Percentiles rank a stretch among this genome's conserved stretches.
Conservation (phyloP, 1,140 invertebrate genomes). For the Neodiprion fabricii region DNA sequence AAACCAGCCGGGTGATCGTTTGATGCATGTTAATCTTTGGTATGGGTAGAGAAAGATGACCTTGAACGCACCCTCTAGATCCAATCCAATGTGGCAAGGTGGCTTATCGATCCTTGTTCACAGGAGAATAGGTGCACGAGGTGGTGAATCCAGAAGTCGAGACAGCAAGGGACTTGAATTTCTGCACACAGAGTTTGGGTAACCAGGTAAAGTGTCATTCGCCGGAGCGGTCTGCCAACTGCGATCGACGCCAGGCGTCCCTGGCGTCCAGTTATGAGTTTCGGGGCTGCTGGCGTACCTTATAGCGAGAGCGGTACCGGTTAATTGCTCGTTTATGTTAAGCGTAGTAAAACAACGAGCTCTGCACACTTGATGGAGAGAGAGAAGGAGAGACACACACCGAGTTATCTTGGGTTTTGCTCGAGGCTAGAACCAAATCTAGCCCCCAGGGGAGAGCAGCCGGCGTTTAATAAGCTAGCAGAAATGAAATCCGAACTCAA, state of each 20-base stretch:
- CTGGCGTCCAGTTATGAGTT: constrained; percentile 32
- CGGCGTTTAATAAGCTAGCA: no score
- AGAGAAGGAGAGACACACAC: no score
- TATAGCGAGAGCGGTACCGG: not conserved
- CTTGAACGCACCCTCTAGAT: not conserved
- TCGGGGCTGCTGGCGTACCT: constrained; percentile 15
- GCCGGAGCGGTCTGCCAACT: constrained; percentile 30
- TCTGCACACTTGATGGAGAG: not conserved
- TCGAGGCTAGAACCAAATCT: not conserved
- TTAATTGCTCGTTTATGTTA: not conserved
- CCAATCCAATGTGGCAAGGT: not conserved
- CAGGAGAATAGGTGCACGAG: not conserved
- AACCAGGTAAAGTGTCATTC: constrained; percentile 44
- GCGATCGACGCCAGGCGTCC: constrained; percentile 20
- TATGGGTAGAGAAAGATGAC: not conserved
- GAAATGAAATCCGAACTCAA: not conserved
- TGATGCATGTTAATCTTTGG: not conserved
- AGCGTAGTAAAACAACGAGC: not conserved
- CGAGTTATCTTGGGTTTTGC: not conserved
- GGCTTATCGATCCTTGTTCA: not conserved
- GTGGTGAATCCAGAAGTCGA: constrained; percentile 20
- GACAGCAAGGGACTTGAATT: constrained; percentile 48
- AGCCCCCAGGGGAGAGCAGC: not conserved
- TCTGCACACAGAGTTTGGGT: constrained; percentile 12
- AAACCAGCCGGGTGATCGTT: not conserved